These are phyloP conservation scores for Galaxias olidus DNA, from an alignment of 2,797 vertebrate species.

Conservation along the genomic window DNA sequence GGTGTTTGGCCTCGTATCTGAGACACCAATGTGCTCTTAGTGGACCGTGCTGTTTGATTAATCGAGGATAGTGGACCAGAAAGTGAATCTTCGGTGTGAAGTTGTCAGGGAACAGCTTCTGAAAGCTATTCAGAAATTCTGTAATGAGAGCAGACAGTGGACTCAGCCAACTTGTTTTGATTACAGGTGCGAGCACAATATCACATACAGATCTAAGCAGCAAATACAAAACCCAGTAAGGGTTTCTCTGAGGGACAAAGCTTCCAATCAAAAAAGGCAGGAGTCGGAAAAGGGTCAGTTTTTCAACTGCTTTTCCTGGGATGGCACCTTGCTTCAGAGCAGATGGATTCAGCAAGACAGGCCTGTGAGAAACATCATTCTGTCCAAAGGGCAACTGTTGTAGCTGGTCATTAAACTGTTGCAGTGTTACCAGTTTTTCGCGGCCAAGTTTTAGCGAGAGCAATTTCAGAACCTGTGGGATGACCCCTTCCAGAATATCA, in stretches of 20 bases:
- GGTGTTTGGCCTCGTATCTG: constrained; percentile 26
- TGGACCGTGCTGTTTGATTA: constrained; percentile 17
- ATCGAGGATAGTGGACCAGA: constrained; percentile 20
- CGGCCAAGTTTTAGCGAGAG: constrained; percentile 4
- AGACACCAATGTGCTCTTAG: too few relatives aligned
- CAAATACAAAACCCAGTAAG: not conserved
- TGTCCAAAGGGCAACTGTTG: constrained; percentile 18
- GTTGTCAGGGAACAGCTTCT: constrained; percentile 10
- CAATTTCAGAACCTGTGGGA: constrained; percentile 19
- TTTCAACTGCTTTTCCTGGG: constrained; percentile 21
- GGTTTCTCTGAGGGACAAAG: constrained; percentile 6
- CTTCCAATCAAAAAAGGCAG: constrained; percentile 19
- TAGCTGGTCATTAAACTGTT: constrained; percentile 17
- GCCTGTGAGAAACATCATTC: constrained; percentile 7
- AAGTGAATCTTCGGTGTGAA: too few relatives aligned
- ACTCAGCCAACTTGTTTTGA: constrained; percentile 3
- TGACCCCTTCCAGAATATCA: constrained; percentile 13
- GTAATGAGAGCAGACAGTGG: constrained; percentile 3
- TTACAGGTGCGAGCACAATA: constrained; percentile 6
- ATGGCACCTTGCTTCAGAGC: constrained; percentile 16
- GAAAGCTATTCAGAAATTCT: constrained; percentile 10
- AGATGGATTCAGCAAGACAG: constrained; percentile 19
- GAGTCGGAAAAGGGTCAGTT: constrained; percentile 11
- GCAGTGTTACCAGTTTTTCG: constrained; percentile 11
- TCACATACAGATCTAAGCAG: constrained; percentile 2